Conservation (phyloP, 2,888 invertebrate species). For the Deroplatys truncata region DNA sequence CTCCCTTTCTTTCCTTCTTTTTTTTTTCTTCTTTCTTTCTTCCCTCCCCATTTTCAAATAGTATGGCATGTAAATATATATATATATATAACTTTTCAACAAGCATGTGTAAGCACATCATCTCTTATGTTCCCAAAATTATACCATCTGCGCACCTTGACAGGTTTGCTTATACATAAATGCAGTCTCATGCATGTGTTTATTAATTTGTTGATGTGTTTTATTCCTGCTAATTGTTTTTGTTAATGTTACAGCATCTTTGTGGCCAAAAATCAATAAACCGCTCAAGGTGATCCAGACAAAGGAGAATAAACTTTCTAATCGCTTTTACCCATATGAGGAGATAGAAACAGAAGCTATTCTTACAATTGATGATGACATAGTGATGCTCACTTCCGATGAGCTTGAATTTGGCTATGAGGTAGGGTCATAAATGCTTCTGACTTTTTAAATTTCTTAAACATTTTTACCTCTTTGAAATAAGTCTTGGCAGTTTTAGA, state of each 20-base stretch:
- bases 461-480: not conserved
- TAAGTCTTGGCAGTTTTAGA: not conserved
- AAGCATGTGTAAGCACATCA: no score
- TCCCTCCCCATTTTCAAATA: no score
- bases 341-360: constrained; percentile 97
- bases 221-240: not conserved
- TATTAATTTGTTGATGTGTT: not conserved
- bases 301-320: constrained; percentile 88
- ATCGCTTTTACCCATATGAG: constrained; percentile 90
- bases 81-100: no score
- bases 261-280: constrained; percentile 85
- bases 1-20: no score
- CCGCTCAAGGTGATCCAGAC: constrained; percentile 88
- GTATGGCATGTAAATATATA: no score
- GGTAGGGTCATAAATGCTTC: constrained; percentile 38
- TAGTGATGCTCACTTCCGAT: constrained; percentile 91
- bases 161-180: no score
- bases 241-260: constrained; percentile 58
- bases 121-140: no score
- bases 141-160: no score
- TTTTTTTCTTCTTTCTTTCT: no score
- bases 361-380: constrained; percentile 92
- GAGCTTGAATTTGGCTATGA: constrained; percentile 92
- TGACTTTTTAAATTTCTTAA: no score
- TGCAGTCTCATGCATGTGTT: not conserved